Evolutionary conservation across 2,113 vertebrate genomes (phyloP), one percentile per base, ranked within the genome.

Genomic region (Salminus brasiliensis): DNA sequence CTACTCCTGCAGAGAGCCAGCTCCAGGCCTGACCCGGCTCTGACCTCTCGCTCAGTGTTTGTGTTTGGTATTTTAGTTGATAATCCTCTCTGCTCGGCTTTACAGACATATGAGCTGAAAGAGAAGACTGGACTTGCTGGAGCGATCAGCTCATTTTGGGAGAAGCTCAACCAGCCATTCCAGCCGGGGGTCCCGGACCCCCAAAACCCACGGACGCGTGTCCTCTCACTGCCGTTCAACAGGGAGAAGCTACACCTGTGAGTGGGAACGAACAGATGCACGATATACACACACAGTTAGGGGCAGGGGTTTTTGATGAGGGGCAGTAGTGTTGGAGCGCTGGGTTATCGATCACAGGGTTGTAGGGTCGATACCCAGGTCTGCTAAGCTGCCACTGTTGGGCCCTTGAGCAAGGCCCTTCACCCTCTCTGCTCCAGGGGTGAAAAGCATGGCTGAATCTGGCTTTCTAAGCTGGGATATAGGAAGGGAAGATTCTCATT

Each of bases 231-330:
- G 3, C 94, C 95, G 0, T 99, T 99, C 82, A 97, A 95, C 88
- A 94, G 98, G 90, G 97, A 99, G 81, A 98, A 97, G 81, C 93
- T 98, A 77, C 93, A 99, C 87, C 92, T 99, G 98, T 99, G 89
- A 98, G 96, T 95, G 75, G 39, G 60, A 27, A 47, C n/a, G 13
- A 23, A 29, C 27, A 59, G 29, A 69, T 55, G 55, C 68, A 62
- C 21, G 7, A 36, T 29, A 41, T 66, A 59, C 34, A 49, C 76
- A 47, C 34, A 15, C 52, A 70, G n/a, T n/a, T n/a, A n/a, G n/a
- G n/a, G n/a, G n/a, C n/a, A n/a, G n/a, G n/a, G n/a, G n/a, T n/a
- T n/a, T n/a, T n/a, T n/a, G n/a, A n/a, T n/a, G n/a, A n/a, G n/a
- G n/a, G n/a, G n/a, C n/a, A n/a, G n/a, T n/a, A n/a, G n/a, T n/a